Percentiles rank a stretch among this genome's conserved stretches.
These are phyloP conservation scores for Tokudaia tokunoshimensis DNA, from an alignment of 2,797 vertebrate species.

Conservation along the genomic window DNA sequence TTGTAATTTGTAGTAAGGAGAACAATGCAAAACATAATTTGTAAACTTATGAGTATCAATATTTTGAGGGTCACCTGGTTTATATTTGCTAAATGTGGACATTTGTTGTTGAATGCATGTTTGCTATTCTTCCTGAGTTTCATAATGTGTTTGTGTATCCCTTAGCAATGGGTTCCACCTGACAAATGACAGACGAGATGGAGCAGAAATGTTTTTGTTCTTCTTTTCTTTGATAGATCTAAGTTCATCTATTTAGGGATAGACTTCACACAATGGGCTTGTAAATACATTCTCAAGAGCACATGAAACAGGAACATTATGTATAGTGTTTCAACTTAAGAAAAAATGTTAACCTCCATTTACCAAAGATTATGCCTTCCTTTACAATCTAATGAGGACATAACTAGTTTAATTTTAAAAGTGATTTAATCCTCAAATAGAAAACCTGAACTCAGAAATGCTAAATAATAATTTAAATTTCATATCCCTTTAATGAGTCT, in stretches of 20 bases:
- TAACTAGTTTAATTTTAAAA: conserved; percentile 28
- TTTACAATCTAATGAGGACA: not conserved
- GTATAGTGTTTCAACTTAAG: not conserved
- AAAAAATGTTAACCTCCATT: not conserved
- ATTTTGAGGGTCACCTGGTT: not conserved
- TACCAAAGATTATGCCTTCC: not conserved
- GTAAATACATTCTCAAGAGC: not conserved
- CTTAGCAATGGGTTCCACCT: not conserved
- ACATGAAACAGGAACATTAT: not conserved
- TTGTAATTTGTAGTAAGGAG: not conserved
- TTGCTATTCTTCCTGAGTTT: not conserved
- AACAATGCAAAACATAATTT: not conserved
- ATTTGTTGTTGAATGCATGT: not conserved
- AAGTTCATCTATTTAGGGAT: not conserved
- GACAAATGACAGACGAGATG: not conserved
- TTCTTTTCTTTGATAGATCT: not conserved
- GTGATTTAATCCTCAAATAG: not conserved
- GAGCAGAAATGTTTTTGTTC: not conserved
- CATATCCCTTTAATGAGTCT: not conserved
- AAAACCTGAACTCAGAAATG: conserved; percentile 31
- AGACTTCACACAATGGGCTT: not conserved
- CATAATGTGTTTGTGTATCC: not conserved
- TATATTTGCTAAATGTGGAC: conserved; percentile 32
- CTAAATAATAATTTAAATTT: not conserved
- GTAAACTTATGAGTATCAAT: not conserved